phyloP scores from a whole-genome alignment of 1,140 invertebrate species.

The Macrotrachela quadricornifera region DNA sequence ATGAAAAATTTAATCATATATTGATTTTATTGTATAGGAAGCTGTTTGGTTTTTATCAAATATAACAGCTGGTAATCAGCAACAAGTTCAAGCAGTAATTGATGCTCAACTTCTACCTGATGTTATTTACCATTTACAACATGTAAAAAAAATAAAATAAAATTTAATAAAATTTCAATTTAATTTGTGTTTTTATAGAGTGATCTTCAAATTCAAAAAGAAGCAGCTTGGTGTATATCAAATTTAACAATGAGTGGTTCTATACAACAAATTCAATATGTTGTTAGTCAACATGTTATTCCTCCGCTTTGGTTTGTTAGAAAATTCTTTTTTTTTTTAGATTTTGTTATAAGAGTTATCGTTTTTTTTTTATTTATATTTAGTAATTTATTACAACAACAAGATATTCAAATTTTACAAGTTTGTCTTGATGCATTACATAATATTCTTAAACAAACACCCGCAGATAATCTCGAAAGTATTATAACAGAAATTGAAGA shows the following conservation, averaged over 20 bases:
- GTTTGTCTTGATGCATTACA: conserved; percentile 24
- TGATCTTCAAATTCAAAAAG: conserved; percentile 94
- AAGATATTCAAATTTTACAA: conserved; percentile 23
- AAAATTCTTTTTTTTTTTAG: too few species aligned
- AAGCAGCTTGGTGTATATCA: conserved; percentile 93
- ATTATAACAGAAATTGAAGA: conserved; percentile 24
- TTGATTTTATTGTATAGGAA: conserved; percentile 50
- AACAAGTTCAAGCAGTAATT: conserved; percentile 79
- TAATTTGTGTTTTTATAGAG: conserved; percentile 88
- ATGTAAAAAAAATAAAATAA: conserved; percentile 30
- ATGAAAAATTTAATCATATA: too few species aligned
- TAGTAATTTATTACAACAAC: conserved; percentile 21
- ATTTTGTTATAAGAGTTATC: too few species aligned
- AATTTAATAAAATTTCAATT: conserved; percentile 69
- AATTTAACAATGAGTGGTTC: conserved; percentile 93
- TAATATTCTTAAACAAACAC: conserved; percentile 22
- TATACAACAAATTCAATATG: conserved; percentile 45
- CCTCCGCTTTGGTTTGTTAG: conserved; percentile 50
- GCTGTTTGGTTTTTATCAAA: conserved; percentile 99
- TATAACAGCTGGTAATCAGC: conserved; percentile 82
- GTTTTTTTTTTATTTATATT: conserved; percentile 24
- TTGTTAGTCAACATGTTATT: conserved; percentile 47
- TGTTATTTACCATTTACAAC: conserved; percentile 43
- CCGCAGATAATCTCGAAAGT: conserved; percentile 16
- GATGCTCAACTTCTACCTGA: conserved; percentile 81